A percentile compares a stretch with the other conserved stretches of the same genome.
These are phyloP conservation scores for Pecten maximus DNA, from an alignment of 2,888 invertebrate genomes.

Conservation along the genomic window DNA sequence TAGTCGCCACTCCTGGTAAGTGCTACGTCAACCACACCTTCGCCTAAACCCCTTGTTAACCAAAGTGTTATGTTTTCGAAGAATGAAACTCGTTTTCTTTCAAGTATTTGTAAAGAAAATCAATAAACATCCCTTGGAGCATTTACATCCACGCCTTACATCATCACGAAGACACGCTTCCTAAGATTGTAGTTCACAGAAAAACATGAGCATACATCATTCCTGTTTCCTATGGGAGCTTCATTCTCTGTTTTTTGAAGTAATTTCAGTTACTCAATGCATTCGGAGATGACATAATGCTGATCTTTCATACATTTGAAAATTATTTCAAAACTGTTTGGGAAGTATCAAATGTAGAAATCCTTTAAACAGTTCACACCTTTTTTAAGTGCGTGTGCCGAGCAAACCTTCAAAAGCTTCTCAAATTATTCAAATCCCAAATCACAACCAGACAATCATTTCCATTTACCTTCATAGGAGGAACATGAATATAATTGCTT, in stretches of 20 bases:
- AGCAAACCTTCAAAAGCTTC: not conserved
- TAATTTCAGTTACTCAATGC: not conserved
- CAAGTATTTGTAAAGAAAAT: slow-evolving; percentile 22
- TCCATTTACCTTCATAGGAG: not conserved
- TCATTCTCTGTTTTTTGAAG: not conserved
- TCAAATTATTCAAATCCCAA: slow-evolving; percentile 20
- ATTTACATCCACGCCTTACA: slow-evolving; percentile 2
- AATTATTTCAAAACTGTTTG: slow-evolving; percentile 14
- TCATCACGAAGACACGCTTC: not conserved
- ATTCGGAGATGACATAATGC: not conserved
- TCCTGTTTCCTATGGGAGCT: not conserved
- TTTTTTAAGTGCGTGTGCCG: not conserved
- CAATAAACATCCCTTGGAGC: slow-evolving; percentile 33
- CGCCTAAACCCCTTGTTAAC: slow-evolving; percentile 21
- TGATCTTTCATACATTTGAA: slow-evolving; percentile 22
- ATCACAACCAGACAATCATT: not conserved
- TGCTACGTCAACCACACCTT: not conserved
- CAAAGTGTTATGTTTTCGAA: slow-evolving; percentile 33
- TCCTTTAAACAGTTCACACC: not conserved
- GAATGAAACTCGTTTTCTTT: slow-evolving; percentile 29
- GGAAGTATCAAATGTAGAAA: slow-evolving; percentile 1
- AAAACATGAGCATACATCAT: slow-evolving; percentile 20
- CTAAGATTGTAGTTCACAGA: slow-evolving; percentile 27
- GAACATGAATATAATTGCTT: not conserved
- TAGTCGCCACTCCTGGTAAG: not conserved